These are phyloP conservation scores for Cromileptes altivelis DNA, from an alignment of 2,113 vertebrate genomes.

Conservation along the genomic window DNA sequence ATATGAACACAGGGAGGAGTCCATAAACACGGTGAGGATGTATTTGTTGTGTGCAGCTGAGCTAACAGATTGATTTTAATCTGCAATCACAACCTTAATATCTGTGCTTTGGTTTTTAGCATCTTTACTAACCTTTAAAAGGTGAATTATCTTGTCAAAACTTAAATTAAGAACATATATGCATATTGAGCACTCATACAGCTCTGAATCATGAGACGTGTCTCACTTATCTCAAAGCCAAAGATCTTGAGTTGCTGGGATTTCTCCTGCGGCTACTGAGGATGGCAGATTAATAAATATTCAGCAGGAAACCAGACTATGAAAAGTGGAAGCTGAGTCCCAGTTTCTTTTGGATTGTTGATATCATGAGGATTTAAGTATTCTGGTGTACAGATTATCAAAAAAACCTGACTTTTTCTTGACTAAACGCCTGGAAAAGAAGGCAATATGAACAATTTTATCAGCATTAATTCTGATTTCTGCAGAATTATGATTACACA, in stretches of 20 bases:
- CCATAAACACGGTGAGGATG: neutral
- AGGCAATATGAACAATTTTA: neutral
- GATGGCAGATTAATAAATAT: neutral
- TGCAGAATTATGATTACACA: neutral
- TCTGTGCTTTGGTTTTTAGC: neutral
- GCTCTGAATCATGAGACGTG: neutral
- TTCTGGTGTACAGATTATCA: neutral
- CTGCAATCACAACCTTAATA: neutral
- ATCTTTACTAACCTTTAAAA: neutral
- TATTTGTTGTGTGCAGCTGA: neutral
- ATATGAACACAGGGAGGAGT: slow-evolving; percentile 13
- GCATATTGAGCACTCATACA: neutral
- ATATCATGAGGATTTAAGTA: neutral
- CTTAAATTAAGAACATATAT: neutral
- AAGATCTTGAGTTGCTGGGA: neutral
- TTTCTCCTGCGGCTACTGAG: neutral
- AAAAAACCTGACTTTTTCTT: neutral
- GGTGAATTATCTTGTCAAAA: neutral
- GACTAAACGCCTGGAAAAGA: neutral
- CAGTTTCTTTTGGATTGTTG: neutral
- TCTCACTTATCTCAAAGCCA: neutral
- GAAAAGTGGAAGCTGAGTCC: neutral
- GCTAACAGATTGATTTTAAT: rapidly evolving
- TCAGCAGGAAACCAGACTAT: neutral
- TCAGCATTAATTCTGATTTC: neutral